These are phyloP conservation scores for Daktulosphaira vitifoliae DNA, from an alignment of 1,140 invertebrate species.

Conservation along the genomic window DNA sequence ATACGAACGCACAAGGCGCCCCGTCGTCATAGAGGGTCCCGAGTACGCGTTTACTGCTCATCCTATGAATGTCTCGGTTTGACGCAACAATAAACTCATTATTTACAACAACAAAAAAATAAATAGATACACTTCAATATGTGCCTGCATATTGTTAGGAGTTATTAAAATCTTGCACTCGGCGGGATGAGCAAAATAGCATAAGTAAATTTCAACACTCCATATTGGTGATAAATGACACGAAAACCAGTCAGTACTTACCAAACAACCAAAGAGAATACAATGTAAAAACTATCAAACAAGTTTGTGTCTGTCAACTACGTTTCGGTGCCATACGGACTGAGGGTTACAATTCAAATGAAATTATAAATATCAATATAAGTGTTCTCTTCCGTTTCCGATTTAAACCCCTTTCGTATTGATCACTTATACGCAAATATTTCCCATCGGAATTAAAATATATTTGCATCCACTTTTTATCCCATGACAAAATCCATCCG, in stretches of 20 bases:
- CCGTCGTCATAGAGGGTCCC: neutral
- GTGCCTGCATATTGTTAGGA: neutral
- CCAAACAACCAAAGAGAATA: neutral
- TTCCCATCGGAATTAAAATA: too few relatives aligned
- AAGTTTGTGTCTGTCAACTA: conserved; percentile 5
- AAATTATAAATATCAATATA: neutral
- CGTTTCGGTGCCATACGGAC: neutral
- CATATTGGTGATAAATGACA: too few relatives aligned
- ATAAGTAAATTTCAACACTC: neutral
- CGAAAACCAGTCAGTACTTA: conserved; percentile 7
- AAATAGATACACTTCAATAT: neutral
- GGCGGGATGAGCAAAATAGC: neutral
- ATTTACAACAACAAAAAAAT: conserved; percentile 14
- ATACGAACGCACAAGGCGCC: neutral
- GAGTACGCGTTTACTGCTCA: neutral
- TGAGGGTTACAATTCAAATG: neutral
- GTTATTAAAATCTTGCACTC: conserved; percentile 1
- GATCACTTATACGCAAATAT: too few relatives aligned
- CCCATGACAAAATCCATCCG: too few relatives aligned
- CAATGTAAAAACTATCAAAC: conserved; percentile 13
- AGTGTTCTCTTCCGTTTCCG: neutral
- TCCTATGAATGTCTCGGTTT: neutral
- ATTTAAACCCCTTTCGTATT: too few relatives aligned
- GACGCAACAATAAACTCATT: conserved; percentile 29
- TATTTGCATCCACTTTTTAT: too few relatives aligned